Conservation (phyloP, 2,797 vertebrate species). For the Paratrypauchen microcephalus region DNA sequence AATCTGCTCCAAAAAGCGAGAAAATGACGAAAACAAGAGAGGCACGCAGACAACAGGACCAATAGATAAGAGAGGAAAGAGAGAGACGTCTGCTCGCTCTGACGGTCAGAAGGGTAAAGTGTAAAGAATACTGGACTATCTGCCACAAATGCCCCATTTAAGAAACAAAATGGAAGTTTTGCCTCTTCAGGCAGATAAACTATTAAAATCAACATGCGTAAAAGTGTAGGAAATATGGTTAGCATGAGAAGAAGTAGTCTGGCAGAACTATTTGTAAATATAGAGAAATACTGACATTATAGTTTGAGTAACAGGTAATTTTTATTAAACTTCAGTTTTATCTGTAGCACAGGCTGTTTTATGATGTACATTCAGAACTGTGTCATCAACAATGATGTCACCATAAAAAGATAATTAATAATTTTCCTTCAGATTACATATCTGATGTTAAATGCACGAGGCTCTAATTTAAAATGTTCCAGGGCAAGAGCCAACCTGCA, state of each 20-base stretch:
- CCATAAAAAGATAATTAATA: background rate
- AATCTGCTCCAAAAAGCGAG: too few relatives aligned
- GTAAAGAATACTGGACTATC: background rate
- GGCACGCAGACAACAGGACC: too few relatives aligned
- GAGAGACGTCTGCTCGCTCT: too few relatives aligned
- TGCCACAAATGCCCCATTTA: background rate
- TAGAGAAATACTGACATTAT: background rate
- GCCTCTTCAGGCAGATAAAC: background rate
- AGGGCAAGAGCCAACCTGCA: background rate
- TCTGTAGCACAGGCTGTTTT: background rate
- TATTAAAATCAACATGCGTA: background rate
- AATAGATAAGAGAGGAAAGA: too few relatives aligned
- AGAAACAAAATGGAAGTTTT: background rate
- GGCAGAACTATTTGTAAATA: background rate
- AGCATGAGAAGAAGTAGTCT: background rate
- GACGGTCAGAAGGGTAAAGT: too few relatives aligned
- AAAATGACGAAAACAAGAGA: too few relatives aligned
- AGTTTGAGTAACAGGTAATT: background rate
- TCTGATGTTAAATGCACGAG: slow-evolving; percentile 9
- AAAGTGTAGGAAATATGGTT: background rate
- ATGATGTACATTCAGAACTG: background rate
- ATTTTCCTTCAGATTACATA: background rate
- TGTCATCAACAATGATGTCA: background rate
- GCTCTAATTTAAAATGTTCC: too few relatives aligned
- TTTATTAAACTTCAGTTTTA: background rate